Conservation (phyloP, 1,140 invertebrate species). For the Leptoteleia sp. region DNA sequence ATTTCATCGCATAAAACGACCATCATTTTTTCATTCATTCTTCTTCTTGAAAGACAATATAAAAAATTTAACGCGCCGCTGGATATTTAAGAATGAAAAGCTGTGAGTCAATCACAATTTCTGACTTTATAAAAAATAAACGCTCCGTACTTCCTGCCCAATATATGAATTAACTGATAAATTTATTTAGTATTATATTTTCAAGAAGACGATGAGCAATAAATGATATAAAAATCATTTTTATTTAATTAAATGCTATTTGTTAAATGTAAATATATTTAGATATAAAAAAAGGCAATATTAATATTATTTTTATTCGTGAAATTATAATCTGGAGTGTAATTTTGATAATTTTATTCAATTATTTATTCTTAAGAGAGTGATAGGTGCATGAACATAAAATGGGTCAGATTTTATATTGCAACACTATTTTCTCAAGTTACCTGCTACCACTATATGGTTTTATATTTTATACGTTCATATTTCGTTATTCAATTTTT, state of each 20-base stretch:
- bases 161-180: background rate
- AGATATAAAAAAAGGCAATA: no score
- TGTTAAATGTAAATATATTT: no score
- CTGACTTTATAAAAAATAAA: background rate
- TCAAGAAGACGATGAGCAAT: no score
- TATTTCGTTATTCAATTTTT: slow-evolving; percentile 20
- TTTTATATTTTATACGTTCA: slow-evolving; percentile 4
- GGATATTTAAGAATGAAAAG: slow-evolving; percentile 14
- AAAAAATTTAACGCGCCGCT: slow-evolving; percentile 11
- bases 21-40: slow-evolving; percentile 26
- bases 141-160: background rate
- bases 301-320: background rate
- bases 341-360: slow-evolving; percentile 8
- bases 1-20: slow-evolving; percentile 2
- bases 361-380: slow-evolving; percentile 22
- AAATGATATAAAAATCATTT: background rate
- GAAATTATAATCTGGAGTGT: background rate
- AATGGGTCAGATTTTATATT: slow-evolving; percentile 66
- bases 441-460: slow-evolving; percentile 28
- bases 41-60: slow-evolving; percentile 4
- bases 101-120: slow-evolving; percentile 21
- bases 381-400: slow-evolving; percentile 28
- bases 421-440: slow-evolving; percentile 62
- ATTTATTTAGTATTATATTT: background rate
- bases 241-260: no score